Evolutionary conservation across 2,113 vertebrate species (phyloP), one percentile per base, ranked within the genome.

Genomic region (Tetrao urogallus): DNA sequence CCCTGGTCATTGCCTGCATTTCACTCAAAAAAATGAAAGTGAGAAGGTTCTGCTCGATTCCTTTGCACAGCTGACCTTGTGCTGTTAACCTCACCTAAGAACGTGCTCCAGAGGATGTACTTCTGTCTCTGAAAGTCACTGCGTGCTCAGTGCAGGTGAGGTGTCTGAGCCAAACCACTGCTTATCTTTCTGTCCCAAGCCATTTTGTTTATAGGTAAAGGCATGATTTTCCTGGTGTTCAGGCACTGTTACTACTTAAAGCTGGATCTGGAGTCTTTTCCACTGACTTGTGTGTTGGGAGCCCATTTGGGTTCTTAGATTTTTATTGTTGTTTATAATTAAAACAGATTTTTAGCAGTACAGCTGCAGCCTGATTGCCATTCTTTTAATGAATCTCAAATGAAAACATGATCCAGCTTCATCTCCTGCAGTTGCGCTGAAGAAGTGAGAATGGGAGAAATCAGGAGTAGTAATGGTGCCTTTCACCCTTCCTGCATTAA

Each of bases 261-360:
- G 38, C 38, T 38, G 38, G 38, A 38, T 38, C 38, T 38, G 38
- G 38, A 38, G 38, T 38, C 38, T 38, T 78, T 70, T 32, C 43
- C 63, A 66, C 58, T 56, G 64, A 80, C 38, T 77, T 74, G 21
- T 4, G 5, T 79, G 60, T 70, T 58, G 77, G 67, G 47, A 81
- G 11, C 43, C 70, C 13, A 2, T 64, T 93, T 85, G 40, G 87
- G 69, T 89, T 70, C 83, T 65, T 58, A 48, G n/a, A 34, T 45
- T 84, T 86, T 82, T 92, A 60, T 81, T 30, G 63, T n/a, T 77
- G 38, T 52, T 95, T 82, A 54, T 70, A 76, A 87, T 90, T 89
- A 82, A 84, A 95, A 38, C 11, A 70, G 42, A 92, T 73, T 60
- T 38, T 66, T 58, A 78, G 48, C 58, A 47, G 27, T 58, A 63